phyloP scores from a whole-genome alignment of 2,797 vertebrate species.

The Gallinago stenura region DNA sequence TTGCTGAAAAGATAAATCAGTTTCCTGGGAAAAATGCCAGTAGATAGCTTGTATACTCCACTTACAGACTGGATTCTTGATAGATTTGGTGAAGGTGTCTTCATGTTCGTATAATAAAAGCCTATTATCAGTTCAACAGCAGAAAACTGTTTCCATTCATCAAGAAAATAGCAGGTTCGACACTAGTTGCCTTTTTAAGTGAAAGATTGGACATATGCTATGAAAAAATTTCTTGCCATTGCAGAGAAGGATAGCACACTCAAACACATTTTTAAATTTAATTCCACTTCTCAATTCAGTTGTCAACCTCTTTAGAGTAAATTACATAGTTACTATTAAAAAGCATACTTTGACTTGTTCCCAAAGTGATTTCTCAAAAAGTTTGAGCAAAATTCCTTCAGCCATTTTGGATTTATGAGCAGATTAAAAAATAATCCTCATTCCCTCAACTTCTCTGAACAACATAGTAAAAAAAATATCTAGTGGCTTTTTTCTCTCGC shows the following conservation, averaged over 20 bases:
- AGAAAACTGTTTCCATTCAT: slow-evolving; percentile 75
- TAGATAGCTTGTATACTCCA: slow-evolving; percentile 63
- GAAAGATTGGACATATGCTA: slow-evolving; percentile 61
- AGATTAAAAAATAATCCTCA: slow-evolving; percentile 1
- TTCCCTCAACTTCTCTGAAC: slow-evolving; percentile 3
- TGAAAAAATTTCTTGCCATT: slow-evolving; percentile 62
- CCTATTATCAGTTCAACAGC: slow-evolving; percentile 76
- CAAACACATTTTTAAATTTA: slow-evolving; percentile 63
- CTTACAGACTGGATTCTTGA: slow-evolving; percentile 69
- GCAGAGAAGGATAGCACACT: slow-evolving; percentile 52
- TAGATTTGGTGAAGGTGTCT: slow-evolving; percentile 75
- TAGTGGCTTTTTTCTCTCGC: neutral
- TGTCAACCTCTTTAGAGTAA: slow-evolving; percentile 53
- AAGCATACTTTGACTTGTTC: slow-evolving; percentile 48
- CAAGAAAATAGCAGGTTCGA: slow-evolving; percentile 69
- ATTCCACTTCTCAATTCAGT: slow-evolving; percentile 55
- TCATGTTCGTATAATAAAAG: slow-evolving; percentile 75
- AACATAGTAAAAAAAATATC: neutral
- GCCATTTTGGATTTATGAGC: slow-evolving; percentile 61
- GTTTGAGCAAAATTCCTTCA: slow-evolving; percentile 45
- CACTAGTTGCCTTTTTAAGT: slow-evolving; percentile 72
- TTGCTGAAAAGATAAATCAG: slow-evolving; percentile 74
- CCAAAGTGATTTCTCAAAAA: slow-evolving; percentile 59
- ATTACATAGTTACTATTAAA: slow-evolving; percentile 58
- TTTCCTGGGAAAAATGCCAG: slow-evolving; percentile 77